Conservation (phyloP, 1,140 invertebrate genomes). For the Heliconius eleuchia region DNA sequence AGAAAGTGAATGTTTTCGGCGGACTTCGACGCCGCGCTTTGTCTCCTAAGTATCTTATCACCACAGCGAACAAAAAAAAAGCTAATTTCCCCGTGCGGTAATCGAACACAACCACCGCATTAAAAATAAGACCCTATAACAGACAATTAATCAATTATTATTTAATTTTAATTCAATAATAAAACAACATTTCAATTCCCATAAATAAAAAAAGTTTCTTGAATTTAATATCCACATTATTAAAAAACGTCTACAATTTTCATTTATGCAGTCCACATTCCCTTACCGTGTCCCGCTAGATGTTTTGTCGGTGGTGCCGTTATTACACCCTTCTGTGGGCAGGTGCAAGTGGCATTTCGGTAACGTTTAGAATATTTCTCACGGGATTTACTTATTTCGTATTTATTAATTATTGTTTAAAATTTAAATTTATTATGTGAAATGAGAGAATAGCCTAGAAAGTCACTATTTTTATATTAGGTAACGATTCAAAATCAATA, state of each 20-base stretch:
- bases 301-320: slow-evolving; percentile 33
- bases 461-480: no score
- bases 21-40: no score
- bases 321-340: slow-evolving; percentile 38
- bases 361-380: slow-evolving; percentile 40
- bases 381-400: slow-evolving; percentile 29
- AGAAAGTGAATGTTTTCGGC: no score
- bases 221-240: neutral
- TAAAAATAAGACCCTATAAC: no score
- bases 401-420: neutral
- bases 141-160: no score
- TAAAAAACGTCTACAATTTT: neutral
- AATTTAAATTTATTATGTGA: neutral
- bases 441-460: neutral
- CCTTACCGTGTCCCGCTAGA: slow-evolving; percentile 16
- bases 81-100: no score
- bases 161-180: no score
- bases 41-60: no score
- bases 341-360: slow-evolving; percentile 38
- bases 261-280: slow-evolving; percentile 17
- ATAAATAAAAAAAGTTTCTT: neutral
- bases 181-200: no score
- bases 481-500: no score
- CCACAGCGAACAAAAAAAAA: no score
- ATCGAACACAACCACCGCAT: no score